Evolutionary conservation across 1,140 invertebrate species (phyloP), one percentile per base, ranked within the genome.

Genomic region (Psix sp.): DNA sequence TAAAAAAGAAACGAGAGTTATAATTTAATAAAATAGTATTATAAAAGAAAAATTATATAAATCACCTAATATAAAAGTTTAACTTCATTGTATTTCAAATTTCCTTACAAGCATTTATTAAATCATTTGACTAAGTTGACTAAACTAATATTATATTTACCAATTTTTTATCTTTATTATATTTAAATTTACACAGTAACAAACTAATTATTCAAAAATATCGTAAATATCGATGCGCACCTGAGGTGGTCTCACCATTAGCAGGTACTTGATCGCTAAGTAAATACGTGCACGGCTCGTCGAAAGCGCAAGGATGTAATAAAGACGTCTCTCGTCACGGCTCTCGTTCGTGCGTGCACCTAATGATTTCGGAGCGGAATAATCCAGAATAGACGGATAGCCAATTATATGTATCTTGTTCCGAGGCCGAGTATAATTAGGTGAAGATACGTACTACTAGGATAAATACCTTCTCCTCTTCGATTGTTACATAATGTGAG

Each of bases 381-480:
- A 73, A 71, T 75, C 73, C 68, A 77, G 73, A 77, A 77, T 77
- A 77, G 67, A 75, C 68, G 72, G 67, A 72, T 63, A 65, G 48
- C 63, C 72, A 74, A 77, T 77, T 77, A 77, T 77, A 68, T 75
- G 72, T 74, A 74, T 67, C 71, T 74, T 48, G 66, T 77, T 74
- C 74, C 76, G 72, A 72, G 76, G 76, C 42, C 63, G 66, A 72
- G 42, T 62, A 62, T 52, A 75, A 76, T 76, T 71, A 75, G 65
- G 49, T 70, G 73, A 70, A 56, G 60, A 70, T 75, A 75, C 65
- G 54, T 75, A 70, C 73, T 62, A 57, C 45, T 57, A 63, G 3
- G 63, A 68, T 70, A 65, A 65, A 66, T 70, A 48, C 59, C 59
- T 66, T 70, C 66, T 65, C 59, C 39, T 46, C 51, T 67, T 68